Evolutionary conservation across 2,113 vertebrate genomes (phyloP), one percentile per base, ranked within the genome.

Genomic region (Acanthochromis polyacanthus): DNA sequence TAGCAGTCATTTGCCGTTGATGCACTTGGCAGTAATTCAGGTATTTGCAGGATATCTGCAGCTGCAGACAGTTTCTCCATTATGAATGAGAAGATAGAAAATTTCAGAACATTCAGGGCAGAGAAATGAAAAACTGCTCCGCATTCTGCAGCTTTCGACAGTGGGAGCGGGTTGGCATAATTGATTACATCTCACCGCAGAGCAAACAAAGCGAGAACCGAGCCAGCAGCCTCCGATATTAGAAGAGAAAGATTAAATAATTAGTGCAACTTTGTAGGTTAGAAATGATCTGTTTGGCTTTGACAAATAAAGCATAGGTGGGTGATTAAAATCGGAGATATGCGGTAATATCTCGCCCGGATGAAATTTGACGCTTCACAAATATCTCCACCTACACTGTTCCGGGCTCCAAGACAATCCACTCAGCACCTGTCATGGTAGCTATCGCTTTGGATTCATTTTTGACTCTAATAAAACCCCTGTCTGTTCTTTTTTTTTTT

Each of bases 371-470:
- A 81, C 17, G 70, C 70, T 86, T 79, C 70, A 79, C 77, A 86
- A 86, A 89, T 83, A 83, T 74, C 77, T 82, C 80, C 85, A 59
- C 90, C 85, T 67, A 90, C 89, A 69, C 83, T 74, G 73, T 78
- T 82, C 86, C 73, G 83, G 69, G 80, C 88, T 85, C 68, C 6
- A 56, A 84, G 61, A 86, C 82, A 79, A 77, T 82, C 71, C 75
- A 2, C 63, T 64, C 60, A 17, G 81, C 32, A 62, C 52, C 52
- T 28, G 32, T 67, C 50, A 57, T 15, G 59, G 38, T 45, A 51
- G 56, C 53, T 17, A 15, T 40, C 12, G 20, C 60, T 56, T 32
- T 23, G 36, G 58, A 68, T 66, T 62, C 38, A 32, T 40, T 23
- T 70, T 20, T 5, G 30, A 76, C 46, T 25, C 19, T 51, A 51